Evolutionary conservation across 1,140 invertebrate genomes (phyloP), one percentile per base, ranked within the genome.

Genomic region (Dendroctonus valens): DNA sequence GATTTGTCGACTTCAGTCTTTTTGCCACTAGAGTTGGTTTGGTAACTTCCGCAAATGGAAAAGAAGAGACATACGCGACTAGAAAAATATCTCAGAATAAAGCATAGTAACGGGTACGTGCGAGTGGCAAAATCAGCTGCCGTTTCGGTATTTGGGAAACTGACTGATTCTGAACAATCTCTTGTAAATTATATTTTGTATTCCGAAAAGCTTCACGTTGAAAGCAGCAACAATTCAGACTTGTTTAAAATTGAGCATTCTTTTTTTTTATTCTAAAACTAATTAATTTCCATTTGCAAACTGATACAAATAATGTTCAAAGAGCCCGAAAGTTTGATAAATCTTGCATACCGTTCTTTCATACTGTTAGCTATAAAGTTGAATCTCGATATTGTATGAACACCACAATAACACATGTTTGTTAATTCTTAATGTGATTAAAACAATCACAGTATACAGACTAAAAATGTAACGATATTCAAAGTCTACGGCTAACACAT

Each of bases 321-420:
- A 53, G 15, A 63, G 41, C 60, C 38, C 41, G 53, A 59, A 51
- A 41, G 38, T 41, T 51, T 58, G n/a, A 39, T 38, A 49, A 49
- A 42, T 51, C 54, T 49, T 15, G 41, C 50, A 26, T 26, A 26
- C 26, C 26, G 54, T 52, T 41, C 54, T 62, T 65, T 57, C 59
- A 66, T 57, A 70, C 71, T 67, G 72, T 75, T 70, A 75, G 71
- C 70, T 71, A 72, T 59, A 68, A 68, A 68, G 73, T 73, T 73
- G 69, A 74, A 72, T 73, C 51, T 67, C 72, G 69, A 73, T 71
- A 72, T 74, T 61, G 70, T 69, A 72, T 76, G 76, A 77, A 78
- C 77, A 76, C 77, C 74, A 76, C 74, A 70, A 74, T 77, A 77
- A 76, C 74, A 72, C 75, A 74, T 78, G 73, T 76, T 78, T 77